These are phyloP conservation scores for Pagrus major DNA, from an alignment of 2,113 vertebrate genomes.

Conservation along the genomic window DNA sequence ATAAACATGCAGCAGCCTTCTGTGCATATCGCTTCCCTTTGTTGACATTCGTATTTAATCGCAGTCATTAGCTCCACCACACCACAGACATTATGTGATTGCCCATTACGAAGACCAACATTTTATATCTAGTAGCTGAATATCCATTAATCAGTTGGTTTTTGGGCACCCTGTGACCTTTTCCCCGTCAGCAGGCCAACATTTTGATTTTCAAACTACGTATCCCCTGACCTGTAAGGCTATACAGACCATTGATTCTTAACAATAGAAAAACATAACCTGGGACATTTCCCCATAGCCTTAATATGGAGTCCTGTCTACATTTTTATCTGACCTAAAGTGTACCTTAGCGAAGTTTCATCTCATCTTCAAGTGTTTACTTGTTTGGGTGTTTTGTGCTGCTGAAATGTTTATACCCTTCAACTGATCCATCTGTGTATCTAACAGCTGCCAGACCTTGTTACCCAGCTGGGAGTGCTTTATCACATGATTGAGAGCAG, in stretches of 20 bases:
- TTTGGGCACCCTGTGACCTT: background rate
- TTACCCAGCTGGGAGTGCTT: conserved; percentile 91
- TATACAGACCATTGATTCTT: too few species aligned
- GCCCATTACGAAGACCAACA: background rate
- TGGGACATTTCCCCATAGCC: background rate
- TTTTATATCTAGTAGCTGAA: background rate
- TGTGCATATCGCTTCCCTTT: background rate
- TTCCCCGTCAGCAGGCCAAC: background rate
- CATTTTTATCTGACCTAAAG: background rate
- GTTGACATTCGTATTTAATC: background rate
- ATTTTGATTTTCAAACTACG: background rate
- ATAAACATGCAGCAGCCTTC: background rate
- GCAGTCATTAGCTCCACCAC: background rate
- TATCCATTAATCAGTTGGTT: background rate
- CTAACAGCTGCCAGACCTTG: conserved; percentile 92
- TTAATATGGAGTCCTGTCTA: background rate
- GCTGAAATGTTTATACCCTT: conserved; percentile 24
- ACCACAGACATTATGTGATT: background rate
- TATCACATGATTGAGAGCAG: conserved; percentile 97
- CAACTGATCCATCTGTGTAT: conserved; percentile 16
- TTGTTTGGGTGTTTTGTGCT: background rate
- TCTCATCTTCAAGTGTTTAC: background rate
- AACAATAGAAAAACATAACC: background rate
- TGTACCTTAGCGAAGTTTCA: too few species aligned
- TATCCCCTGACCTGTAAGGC: background rate